Evolutionary conservation across 2,888 invertebrate genomes (phyloP), one percentile per base, ranked within the genome.

Genomic region (Hypsopygia costalis): DNA sequence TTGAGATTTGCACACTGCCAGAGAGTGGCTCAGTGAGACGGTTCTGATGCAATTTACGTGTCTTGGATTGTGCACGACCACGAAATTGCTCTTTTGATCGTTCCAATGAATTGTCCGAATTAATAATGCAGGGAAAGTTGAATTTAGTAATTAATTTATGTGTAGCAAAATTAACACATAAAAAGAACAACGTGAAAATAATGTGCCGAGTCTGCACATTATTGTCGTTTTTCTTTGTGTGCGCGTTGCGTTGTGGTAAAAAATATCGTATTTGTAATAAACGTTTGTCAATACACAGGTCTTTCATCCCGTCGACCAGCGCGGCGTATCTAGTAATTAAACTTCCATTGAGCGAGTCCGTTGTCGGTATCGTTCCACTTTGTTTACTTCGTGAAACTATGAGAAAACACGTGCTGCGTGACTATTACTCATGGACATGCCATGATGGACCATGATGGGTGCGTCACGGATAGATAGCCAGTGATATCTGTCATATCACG

Each of bases 311-410:
- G 48, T 42, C 60, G 62, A 53, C 53, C 63, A 60, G 59, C 70
- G 71, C 69, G 71, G 69, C 64, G 56, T 65, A 64, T 62, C 70
- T 65, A 59, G 69, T 66, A 69, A 76, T 80, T 81, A 79, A 74
- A 68, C 68, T 67, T 64, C 63, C 72, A 75, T 80, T 81, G 76
- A 74, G 73, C 80, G 76, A 74, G 73, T 70, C 65, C 59, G 56
- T 57, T 58, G 60, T 58, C 60, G 52, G 54, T 52, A 47, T 55
- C 56, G 60, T 68, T 65, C 63, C 59, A 54, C 52, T 57, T 65
- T 66, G 69, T 77, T 77, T 72, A 69, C 68, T 47, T 68, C 55
- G 46, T 54, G 58, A 55, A 65, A 63, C 62, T 55, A 55, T 62
- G 55, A 53, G 52, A 52, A 62, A 51, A 49, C 69, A 69, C 66